Evolutionary conservation across 2,113 vertebrate species (phyloP).

Genomic region (Porphyrio hochstetteri): DNA sequence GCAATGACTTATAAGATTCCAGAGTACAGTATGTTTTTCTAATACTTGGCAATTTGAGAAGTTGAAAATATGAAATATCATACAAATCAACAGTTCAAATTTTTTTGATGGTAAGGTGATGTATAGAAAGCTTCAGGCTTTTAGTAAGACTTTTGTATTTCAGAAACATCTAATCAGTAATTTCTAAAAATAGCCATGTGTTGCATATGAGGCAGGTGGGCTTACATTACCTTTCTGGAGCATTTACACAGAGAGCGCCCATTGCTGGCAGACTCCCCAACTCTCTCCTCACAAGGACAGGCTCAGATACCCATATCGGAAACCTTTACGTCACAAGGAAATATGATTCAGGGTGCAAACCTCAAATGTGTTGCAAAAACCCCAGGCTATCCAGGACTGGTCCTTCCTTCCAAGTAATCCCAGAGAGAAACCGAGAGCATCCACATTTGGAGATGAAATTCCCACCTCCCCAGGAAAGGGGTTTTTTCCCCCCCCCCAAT

Average conservation of each 20-base stretch:
- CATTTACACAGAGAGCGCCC: neutral
- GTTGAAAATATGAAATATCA: neutral
- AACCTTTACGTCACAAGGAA: neutral
- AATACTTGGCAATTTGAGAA: neutral
- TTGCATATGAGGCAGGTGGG: neutral
- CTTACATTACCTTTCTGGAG: neutral
- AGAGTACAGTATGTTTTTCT: slow-evolving; percentile 32
- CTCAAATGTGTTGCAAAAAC: neutral
- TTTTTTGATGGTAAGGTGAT: neutral
- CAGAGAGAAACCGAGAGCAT: neutral
- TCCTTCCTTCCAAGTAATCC: neutral
- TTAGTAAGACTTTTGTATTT: neutral
- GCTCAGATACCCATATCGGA: neutral
- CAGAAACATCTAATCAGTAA: neutral
- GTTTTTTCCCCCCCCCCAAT: accelerated
- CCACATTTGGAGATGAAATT: neutral
- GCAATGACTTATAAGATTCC: slow-evolving; percentile 1
- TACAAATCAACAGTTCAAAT: neutral
- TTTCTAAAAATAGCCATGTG: neutral
- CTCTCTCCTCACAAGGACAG: neutral
- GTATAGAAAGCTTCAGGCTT: neutral
- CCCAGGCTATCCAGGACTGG: neutral
- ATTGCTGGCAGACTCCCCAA: neutral
- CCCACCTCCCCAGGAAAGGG: neutral
- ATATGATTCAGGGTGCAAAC: neutral